These are phyloP conservation scores for Takifugu ocellatus DNA, from an alignment of 2,797 vertebrate genomes.

Conservation along the genomic window DNA sequence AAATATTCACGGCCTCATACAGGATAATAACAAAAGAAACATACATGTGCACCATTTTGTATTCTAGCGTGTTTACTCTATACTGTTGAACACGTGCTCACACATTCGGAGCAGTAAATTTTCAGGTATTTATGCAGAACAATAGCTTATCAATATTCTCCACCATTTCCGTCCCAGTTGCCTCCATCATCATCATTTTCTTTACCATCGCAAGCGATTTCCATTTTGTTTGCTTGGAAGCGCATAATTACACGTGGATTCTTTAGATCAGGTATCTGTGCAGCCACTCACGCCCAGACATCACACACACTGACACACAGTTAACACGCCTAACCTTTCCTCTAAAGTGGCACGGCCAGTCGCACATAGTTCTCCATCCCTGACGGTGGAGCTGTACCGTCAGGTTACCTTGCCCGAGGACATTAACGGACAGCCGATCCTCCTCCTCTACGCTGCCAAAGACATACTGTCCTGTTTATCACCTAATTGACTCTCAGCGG, in stretches of 20 bases:
- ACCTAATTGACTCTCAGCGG: conserved; percentile 87
- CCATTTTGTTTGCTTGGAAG: conserved; percentile 12
- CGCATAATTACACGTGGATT: conserved; percentile 33
- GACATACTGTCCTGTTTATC: conserved; percentile 80
- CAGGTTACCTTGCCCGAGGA: conserved; percentile 83
- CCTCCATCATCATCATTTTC: conserved; percentile 22
- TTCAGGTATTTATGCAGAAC: conserved; percentile 6
- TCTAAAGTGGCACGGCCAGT: conserved; percentile 54
- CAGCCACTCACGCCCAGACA: conserved; percentile 3
- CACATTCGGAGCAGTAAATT: conserved; percentile 5
- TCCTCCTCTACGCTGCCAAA: conserved; percentile 71
- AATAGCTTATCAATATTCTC: conserved; percentile 32
- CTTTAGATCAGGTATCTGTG: conserved; percentile 29
- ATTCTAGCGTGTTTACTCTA: background rate
- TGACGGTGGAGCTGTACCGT: conserved; percentile 68
- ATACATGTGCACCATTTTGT: background rate
- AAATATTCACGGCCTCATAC: conserved; percentile 11
- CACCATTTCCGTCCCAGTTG: conserved; percentile 16
- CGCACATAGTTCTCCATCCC: conserved; percentile 65
- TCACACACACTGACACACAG: conserved; percentile 24
- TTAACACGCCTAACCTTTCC: conserved; percentile 34
- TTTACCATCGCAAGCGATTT: conserved; percentile 17
- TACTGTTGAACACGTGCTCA: conserved; percentile 2
- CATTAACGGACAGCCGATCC: conserved; percentile 76
- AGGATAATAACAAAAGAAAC: conserved; percentile 6